phyloP scores from a whole-genome alignment of 1,140 invertebrate genomes.

The Drosophila orosa region DNA sequence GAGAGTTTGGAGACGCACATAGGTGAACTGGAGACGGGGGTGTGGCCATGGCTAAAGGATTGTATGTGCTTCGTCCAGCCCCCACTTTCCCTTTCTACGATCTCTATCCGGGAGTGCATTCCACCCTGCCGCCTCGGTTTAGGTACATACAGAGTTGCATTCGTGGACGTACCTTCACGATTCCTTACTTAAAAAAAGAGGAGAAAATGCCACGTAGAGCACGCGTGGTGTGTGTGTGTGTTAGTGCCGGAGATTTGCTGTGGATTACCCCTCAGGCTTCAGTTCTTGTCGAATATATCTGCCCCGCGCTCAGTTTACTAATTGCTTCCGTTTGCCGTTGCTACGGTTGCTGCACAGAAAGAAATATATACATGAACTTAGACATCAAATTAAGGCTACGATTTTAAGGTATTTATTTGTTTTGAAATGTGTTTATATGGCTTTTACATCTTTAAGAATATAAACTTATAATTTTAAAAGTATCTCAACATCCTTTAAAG shows the following conservation, averaged over 20 bases:
- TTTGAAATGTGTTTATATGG: neutral
- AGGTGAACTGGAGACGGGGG: constrained; percentile 11
- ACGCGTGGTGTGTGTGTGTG: constrained; percentile 48
- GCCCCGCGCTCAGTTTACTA: constrained; percentile 70
- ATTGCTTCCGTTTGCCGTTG: constrained; percentile 74
- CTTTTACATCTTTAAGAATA: neutral
- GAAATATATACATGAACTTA: neutral
- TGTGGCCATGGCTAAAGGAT: constrained; percentile 60
- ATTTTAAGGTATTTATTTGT: neutral
- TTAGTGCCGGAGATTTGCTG: constrained; percentile 59
- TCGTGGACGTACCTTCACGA: constrained; percentile 23
- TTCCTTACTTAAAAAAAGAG: constrained; percentile 15
- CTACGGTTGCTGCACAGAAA: constrained; percentile 15
- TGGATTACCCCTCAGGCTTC: constrained; percentile 53
- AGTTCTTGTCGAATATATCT: constrained; percentile 37
- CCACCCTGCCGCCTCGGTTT: neutral
- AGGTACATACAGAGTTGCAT: constrained; percentile 1
- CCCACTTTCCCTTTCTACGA: constrained; percentile 11
- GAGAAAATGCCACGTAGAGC: constrained; percentile 73
- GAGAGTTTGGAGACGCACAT: neutral
- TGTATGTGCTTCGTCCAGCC: constrained; percentile 36
- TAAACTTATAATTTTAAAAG: too few relatives aligned
- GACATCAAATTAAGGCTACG: neutral
- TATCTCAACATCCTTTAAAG: neutral
- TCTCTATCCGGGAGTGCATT: constrained; percentile 1